Percentiles rank a stretch among this genome's conserved stretches.
Evolutionary conservation across 2,113 vertebrate species (phyloP).

Genomic region (Craseonycteris thonglongyai): DNA sequence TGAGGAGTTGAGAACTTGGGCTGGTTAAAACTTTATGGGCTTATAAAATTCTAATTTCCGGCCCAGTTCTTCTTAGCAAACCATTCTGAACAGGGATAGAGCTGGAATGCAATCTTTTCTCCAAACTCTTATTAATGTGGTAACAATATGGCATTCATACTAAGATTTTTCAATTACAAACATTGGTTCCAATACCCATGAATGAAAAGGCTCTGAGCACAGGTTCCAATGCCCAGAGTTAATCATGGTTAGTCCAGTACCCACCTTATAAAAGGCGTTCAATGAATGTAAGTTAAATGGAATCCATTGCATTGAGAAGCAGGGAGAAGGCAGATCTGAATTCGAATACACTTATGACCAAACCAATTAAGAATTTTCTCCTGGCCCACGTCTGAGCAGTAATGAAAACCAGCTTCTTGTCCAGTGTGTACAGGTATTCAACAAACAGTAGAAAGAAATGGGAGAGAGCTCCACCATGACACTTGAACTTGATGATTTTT

Average conservation of each 20-base stretch:
- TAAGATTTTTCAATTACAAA: background rate
- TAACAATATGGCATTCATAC: background rate
- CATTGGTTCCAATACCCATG: background rate
- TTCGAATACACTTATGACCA: background rate
- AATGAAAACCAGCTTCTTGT: constrained; percentile 7
- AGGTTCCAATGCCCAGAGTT: background rate
- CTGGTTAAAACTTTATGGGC: background rate
- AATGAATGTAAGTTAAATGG: background rate
- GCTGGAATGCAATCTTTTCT: background rate
- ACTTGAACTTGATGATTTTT: background rate
- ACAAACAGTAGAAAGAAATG: background rate
- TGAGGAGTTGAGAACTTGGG: background rate
- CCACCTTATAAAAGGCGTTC: background rate
- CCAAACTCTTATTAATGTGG: background rate
- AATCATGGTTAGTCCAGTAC: background rate
- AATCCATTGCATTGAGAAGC: background rate
- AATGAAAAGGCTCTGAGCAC: background rate
- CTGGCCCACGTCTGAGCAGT: background rate
- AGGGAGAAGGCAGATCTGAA: background rate
- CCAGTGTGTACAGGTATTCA: background rate
- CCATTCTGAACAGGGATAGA: background rate
- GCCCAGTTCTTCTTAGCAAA: constrained; percentile 5
- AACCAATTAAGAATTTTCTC: constrained; percentile 3
- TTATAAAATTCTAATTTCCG: constrained; percentile 9
- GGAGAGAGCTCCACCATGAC: background rate